Evolutionary conservation across 53 echinoderm and acorn worm genomes (phyloP), one percentile per base, ranked within the genome.

Genomic region (Temnopleurus reevesii): DNA sequence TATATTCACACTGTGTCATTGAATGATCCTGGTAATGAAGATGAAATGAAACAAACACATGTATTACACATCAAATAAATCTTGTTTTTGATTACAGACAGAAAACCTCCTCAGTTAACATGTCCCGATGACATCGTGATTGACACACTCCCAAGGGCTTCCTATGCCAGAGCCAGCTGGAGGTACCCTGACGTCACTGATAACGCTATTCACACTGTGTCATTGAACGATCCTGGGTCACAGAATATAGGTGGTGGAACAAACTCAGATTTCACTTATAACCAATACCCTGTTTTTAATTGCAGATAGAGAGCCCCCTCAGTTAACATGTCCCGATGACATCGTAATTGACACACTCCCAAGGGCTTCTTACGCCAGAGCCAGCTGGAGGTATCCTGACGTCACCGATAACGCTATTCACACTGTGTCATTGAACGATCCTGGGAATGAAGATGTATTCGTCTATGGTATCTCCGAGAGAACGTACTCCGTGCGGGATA

Each of bases 241-340:
- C n/a, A n/a, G n/a, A n/a, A n/a, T n/a, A n/a, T n/a, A n/a, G n/a
- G n/a, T n/a, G n/a, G n/a, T n/a, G n/a, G n/a, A n/a, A n/a, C n/a
- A n/a, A n/a, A n/a, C n/a, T n/a, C n/a, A n/a, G n/a, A n/a, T n/a
- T n/a, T n/a, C n/a, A n/a, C n/a, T n/a, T n/a, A n/a, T n/a, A n/a
- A n/a, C n/a, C n/a, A n/a, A n/a, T n/a, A n/a, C n/a, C n/a, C n/a
- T 57, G 12, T 61, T 61, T 61, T 3, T 13, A 12, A 31, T 30
- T 61, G 61, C 63, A 86, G 86, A 86, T 9, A 44, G 60, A 12
- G 86, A 86, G 43, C 61, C 63, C 5, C 86, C 86, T 19, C 25
- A 2, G 17, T 5, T 86, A 5, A 43, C 60, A 2, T 86, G 86
- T 30, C 86, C 86, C 2, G 36, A 59, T 0, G 60, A 86, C 63